These are phyloP conservation scores for Nemotelus nigrinus DNA, from an alignment of 2,888 invertebrate species.

Conservation along the genomic window DNA sequence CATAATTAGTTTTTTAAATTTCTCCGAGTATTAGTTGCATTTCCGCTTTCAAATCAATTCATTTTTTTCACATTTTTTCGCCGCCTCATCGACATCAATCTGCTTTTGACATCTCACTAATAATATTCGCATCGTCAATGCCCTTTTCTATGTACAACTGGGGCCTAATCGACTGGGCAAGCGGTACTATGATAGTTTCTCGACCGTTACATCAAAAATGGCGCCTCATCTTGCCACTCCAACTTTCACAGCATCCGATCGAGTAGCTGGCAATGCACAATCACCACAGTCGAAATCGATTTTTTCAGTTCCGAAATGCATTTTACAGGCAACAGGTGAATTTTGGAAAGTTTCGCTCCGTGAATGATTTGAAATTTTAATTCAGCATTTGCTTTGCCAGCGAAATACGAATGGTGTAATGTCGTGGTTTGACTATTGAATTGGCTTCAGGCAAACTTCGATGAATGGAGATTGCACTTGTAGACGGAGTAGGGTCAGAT, in stretches of 20 bases:
- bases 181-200: background rate
- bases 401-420: background rate
- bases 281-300: conserved; percentile 13
- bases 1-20: too few relatives aligned
- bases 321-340: conserved; percentile 23
- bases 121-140: conserved; percentile 23
- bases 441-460: background rate
- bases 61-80: too few relatives aligned
- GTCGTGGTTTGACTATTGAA: background rate
- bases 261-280: background rate
- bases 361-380: conserved; percentile 39
- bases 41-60: too few relatives aligned
- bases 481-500: too few relatives aligned
- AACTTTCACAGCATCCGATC: conserved; percentile 33
- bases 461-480: too few relatives aligned
- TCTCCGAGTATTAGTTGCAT: too few relatives aligned
- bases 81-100: too few relatives aligned
- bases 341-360: conserved; percentile 31
- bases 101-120: background rate
- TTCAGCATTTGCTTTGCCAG: conserved; percentile 24
- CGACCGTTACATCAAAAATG: conserved; percentile 8
- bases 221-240: background rate
- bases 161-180: background rate
- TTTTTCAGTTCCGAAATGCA: background rate
- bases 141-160: background rate